A percentile compares a stretch with the other conserved stretches of the same genome.
These are phyloP conservation scores for Podilymbus podiceps DNA, from an alignment of 2,113 vertebrate species.

Conservation along the genomic window DNA sequence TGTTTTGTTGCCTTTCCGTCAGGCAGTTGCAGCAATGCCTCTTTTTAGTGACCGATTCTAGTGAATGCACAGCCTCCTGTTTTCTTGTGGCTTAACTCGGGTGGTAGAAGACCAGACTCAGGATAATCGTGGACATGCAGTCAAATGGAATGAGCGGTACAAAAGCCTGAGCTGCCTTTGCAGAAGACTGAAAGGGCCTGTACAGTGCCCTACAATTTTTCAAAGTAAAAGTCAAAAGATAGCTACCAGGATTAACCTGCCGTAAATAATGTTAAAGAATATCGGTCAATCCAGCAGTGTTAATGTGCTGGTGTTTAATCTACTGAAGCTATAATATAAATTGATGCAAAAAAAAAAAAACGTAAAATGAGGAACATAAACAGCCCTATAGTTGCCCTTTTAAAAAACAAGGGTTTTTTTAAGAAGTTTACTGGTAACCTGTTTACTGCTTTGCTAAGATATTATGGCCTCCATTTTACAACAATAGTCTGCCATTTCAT, in stretches of 20 bases:
- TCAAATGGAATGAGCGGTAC: not conserved
- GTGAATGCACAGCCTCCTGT: not conserved
- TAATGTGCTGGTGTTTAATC: not conserved
- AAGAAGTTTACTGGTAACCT: not conserved
- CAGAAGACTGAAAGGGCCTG: not conserved
- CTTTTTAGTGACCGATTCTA: not conserved
- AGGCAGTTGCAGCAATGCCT: not conserved
- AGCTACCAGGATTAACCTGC: not conserved
- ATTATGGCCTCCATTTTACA: not conserved
- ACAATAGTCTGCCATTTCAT: not conserved
- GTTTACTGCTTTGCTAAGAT: not conserved
- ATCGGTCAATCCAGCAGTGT: not conserved
- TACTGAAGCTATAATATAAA: not conserved
- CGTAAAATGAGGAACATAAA: not conserved
- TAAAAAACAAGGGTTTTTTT: not conserved
- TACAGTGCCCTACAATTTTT: not conserved
- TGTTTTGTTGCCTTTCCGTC: not conserved
- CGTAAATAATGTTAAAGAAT: not conserved
- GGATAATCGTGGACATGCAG: rapidly evolving
- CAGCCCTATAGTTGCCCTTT: not conserved
- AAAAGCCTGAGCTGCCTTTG: not conserved
- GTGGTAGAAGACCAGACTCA: not conserved
- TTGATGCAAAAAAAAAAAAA: not conserved
- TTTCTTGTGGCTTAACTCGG: not conserved
- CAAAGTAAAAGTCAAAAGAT: not conserved